Evolutionary conservation across 2,888 invertebrate genomes (phyloP), one percentile per base, ranked within the genome.

Genomic region (Seira sanloemensis): DNA sequence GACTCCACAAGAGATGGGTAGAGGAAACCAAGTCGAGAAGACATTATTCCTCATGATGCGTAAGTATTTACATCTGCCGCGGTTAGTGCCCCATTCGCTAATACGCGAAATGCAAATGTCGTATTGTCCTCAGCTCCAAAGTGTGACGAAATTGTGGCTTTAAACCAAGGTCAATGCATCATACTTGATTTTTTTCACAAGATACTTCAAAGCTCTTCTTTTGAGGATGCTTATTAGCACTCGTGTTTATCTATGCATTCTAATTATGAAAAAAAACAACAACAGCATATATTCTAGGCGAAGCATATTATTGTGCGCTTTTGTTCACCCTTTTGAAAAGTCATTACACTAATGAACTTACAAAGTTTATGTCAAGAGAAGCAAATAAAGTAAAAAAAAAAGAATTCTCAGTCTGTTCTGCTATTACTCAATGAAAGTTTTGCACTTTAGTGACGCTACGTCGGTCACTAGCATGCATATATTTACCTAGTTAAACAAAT

Each of bases 91-190:
- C n/a, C n/a, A n/a, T n/a, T n/a, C n/a, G n/a, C n/a, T n/a, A n/a
- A n/a, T n/a, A n/a, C n/a, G n/a, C n/a, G 62, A 62, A 21, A 62
- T 62, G 62, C 62, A 62, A 62, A 62, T 21, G 4, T 62, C 19
- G 4, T 62, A 62, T 62, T 62, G 62, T 62, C 62, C 62, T 62
- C 21, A 62, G 23, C 62, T 62, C 23, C 23, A 21, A 62, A 62
- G 21, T 62, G 62, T 62, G 62, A 62, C 62, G 62, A 62, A 62
- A 62, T 23, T 62, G 62, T 7, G 62, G 62, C 62, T 62, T 62
- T 62, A 62, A 62, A 62, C 62, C 21, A 62, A 62, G 62, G 62
- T 62, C 62, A 62, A 62, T 62, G 62, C 62, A 62, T 62, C 62
- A 62, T 62, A 21, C 62, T 21, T 62, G 21, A 9, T 62, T 62